These are phyloP conservation scores for Phalanger gymnotis DNA, from an alignment of 2,797 vertebrate genomes.

Conservation along the genomic window DNA sequence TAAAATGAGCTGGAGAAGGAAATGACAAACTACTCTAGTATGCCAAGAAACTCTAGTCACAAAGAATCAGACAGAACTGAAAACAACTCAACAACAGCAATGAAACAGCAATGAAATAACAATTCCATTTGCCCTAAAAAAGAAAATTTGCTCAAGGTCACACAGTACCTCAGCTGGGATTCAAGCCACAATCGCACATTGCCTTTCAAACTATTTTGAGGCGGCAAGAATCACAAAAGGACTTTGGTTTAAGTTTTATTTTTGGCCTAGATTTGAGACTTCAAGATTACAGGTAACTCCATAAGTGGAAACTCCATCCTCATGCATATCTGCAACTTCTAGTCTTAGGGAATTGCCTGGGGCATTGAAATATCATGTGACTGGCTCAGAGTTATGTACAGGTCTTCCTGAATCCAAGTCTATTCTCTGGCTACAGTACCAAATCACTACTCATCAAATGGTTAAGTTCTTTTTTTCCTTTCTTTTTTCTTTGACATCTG, in stretches of 20 bases:
- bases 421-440: not conserved
- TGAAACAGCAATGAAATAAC: not conserved
- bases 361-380: not conserved
- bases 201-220: conserved; percentile 40
- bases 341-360: not conserved
- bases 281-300: not conserved
- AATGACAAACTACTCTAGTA: not conserved
- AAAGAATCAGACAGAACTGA: not conserved
- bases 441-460: not conserved
- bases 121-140: not conserved
- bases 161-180: not conserved
- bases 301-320: not conserved
- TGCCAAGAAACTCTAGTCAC: not conserved
- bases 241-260: not conserved
- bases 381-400: not conserved
- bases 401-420: not conserved
- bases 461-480: not conserved
- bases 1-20: not conserved
- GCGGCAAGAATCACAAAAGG: conserved; percentile 18
- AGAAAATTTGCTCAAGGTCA: not conserved
- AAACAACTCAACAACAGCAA: not conserved
- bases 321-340: not conserved
- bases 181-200: not conserved
- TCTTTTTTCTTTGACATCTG: not conserved
- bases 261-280: not conserved